These are phyloP conservation scores for Antheraea yamamai DNA, from an alignment of 2,888 invertebrate genomes.

Conservation along the genomic window DNA sequence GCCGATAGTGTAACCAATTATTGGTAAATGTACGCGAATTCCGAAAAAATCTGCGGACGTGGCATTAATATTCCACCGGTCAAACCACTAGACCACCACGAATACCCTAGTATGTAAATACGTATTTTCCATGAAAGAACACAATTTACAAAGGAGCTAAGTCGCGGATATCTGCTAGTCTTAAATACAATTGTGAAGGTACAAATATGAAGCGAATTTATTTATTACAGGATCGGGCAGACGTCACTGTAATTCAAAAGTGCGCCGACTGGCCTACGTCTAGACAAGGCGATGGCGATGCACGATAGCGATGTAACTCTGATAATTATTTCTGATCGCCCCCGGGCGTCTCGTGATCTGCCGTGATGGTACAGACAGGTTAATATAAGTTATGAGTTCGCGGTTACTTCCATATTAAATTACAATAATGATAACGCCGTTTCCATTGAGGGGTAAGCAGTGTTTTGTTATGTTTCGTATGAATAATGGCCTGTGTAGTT, in stretches of 20 bases:
- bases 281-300: conserved; percentile 5
- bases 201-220: neutral
- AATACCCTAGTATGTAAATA: too few species aligned
- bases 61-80: too few species aligned
- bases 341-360: conserved; percentile 17
- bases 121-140: too few species aligned
- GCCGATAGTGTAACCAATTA: too few species aligned
- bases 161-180: neutral
- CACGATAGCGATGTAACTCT: conserved; percentile 13
- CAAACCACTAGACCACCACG: too few species aligned
- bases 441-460: neutral
- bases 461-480: neutral
- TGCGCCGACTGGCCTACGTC: neutral
- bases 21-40: too few species aligned
- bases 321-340: conserved; percentile 17
- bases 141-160: neutral
- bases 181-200: neutral
- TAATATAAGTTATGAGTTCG: conserved; percentile 11
- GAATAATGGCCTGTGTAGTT: neutral
- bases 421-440: neutral
- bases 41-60: too few species aligned
- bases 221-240: conserved; percentile 8
- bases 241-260: conserved; percentile 15
- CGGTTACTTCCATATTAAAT: neutral
- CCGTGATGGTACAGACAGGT: conserved; percentile 18